These are phyloP conservation scores for Harmothoe impar DNA, from an alignment of 2,888 invertebrate genomes.

Conservation along the genomic window DNA sequence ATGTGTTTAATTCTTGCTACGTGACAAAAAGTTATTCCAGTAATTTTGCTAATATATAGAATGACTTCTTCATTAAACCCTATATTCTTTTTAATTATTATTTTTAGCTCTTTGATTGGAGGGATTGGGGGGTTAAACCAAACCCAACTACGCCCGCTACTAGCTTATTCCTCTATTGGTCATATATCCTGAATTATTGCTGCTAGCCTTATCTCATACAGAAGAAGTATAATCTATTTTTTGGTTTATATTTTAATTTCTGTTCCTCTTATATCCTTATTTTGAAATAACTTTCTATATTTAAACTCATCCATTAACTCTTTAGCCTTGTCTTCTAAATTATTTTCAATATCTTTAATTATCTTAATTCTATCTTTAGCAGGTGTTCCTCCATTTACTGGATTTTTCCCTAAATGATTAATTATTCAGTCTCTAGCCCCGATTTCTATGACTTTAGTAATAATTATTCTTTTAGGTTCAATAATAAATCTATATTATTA, in stretches of 20 bases:
- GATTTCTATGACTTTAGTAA: not conserved
- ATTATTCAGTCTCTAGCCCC: constrained; percentile 49
- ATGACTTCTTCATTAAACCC: not conserved
- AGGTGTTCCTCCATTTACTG: constrained; percentile 68
- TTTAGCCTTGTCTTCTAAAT: not conserved
- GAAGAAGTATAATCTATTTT: constrained; percentile 64
- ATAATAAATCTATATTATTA: constrained; percentile 68
- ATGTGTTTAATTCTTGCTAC: constrained; percentile 66
- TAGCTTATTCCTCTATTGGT: constrained; percentile 72
- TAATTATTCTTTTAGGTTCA: constrained; percentile 66
- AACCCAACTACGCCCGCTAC: constrained; percentile 67
- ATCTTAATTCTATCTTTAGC: constrained; percentile 67
- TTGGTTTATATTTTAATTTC: constrained; percentile 62
- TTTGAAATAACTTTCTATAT: constrained; percentile 15
- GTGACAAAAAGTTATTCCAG: constrained; percentile 68
- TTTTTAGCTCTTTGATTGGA: constrained; percentile 67
- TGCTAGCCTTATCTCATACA: not conserved
- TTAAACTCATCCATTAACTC: not conserved
- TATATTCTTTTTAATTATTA: constrained; percentile 15
- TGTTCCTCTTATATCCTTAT: not conserved
- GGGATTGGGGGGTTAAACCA: constrained; percentile 69
- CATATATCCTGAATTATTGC: constrained; percentile 71
- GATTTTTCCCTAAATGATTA: constrained; percentile 70
- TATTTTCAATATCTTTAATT: not conserved
- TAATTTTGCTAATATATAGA: constrained; percentile 62